phyloP scores from a whole-genome alignment of 2,113 vertebrate genomes.

The Carettochelys insculpta region DNA sequence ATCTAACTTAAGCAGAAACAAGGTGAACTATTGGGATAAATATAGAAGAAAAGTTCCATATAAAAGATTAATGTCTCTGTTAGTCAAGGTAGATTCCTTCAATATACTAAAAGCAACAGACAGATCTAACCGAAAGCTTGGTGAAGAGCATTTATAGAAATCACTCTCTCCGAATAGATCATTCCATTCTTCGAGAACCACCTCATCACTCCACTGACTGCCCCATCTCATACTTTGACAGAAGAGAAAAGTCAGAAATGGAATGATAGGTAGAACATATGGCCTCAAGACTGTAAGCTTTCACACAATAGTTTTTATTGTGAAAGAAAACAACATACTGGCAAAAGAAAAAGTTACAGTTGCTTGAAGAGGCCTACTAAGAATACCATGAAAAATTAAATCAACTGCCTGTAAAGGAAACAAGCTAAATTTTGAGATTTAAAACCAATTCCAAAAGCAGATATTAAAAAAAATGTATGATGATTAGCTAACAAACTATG shows the following conservation, averaged over 20 bases:
- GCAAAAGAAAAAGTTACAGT: background rate
- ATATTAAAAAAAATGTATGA: background rate
- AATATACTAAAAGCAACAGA: background rate
- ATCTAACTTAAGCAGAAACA: background rate
- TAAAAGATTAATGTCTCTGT: background rate
- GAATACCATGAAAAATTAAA: background rate
- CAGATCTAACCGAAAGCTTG: background rate
- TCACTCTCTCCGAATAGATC: background rate
- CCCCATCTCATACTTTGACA: conserved; percentile 19
- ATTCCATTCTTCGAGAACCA: conserved; percentile 4
- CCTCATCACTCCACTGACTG: background rate
- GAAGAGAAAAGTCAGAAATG: background rate
- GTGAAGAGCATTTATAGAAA: background rate
- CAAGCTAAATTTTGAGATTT: background rate
- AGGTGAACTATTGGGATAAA: background rate
- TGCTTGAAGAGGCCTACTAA: background rate
- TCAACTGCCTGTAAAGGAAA: background rate
- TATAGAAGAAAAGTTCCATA: background rate
- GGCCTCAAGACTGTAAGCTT: background rate
- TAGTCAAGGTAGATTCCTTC: background rate
- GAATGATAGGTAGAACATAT: conserved; percentile 14
- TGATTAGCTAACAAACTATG: background rate
- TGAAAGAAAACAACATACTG: conserved; percentile 16
- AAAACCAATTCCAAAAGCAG: background rate
- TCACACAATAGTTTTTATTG: conserved; percentile 25